Percentiles rank a stretch among this genome's conserved stretches.
Evolutionary conservation across 2,113 vertebrate genomes (phyloP).

Genomic region (Rhinolophus sinicus): DNA sequence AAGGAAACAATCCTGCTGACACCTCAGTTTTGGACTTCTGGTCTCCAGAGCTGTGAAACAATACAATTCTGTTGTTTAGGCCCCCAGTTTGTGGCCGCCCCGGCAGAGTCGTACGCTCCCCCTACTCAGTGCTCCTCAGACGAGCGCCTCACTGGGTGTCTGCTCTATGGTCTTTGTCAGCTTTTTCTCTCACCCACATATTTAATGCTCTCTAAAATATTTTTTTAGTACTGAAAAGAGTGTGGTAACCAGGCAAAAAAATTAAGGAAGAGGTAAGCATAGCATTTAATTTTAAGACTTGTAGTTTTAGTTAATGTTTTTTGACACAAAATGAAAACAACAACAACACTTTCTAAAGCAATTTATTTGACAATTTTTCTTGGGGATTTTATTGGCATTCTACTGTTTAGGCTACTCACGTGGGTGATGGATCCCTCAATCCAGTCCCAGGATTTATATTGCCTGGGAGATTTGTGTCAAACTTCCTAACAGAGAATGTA

Average conservation of each 20-base stretch:
- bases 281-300: neutral
- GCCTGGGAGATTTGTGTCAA: neutral
- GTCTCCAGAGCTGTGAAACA: neutral
- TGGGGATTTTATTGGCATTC: neutral
- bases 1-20: neutral
- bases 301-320: neutral
- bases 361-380: neutral
- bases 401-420: neutral
- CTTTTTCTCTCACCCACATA: neutral
- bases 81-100: neutral
- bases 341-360: neutral
- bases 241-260: neutral
- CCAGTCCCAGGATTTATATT: neutral
- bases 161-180: neutral
- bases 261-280: neutral
- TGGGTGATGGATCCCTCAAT: neutral
- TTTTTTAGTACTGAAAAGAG: neutral
- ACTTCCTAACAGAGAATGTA: neutral
- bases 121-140: fast-evolving
- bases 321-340: neutral
- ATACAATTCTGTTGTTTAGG: neutral
- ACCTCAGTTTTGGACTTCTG: neutral
- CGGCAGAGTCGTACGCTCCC: fast-evolving
- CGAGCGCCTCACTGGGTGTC: no score
- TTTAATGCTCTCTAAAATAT: neutral